Percentiles rank a stretch among this genome's conserved stretches.
Evolutionary conservation across 2,797 vertebrate species (phyloP).

Genomic region (Notolabrus celidotus): DNA sequence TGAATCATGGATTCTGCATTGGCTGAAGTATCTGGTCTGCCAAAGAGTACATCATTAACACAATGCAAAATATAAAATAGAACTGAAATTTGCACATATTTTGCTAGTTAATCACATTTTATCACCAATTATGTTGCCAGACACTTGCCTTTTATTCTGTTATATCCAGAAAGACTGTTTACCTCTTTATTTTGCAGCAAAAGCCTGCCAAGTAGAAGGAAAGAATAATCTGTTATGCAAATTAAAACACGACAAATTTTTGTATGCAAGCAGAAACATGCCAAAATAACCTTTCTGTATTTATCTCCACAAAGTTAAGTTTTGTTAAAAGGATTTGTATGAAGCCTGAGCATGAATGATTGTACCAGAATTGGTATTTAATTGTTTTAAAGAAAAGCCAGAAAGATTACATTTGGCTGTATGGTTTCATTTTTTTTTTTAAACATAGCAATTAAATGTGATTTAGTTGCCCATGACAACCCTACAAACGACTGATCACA

Average conservation of each 20-base stretch:
- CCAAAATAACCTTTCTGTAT: background rate
- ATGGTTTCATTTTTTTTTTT: background rate
- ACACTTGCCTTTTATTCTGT: background rate
- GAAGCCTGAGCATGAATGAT: too few species aligned
- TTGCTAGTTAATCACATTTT: background rate
- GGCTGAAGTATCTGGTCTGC: too few species aligned
- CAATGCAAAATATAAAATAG: background rate
- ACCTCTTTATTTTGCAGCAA: background rate
- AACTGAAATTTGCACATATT: too few species aligned
- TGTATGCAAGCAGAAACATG: background rate
- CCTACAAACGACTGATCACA: too few species aligned
- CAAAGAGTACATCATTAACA: background rate
- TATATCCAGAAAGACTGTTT: background rate
- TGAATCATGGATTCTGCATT: conserved; percentile 16
- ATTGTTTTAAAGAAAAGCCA: too few species aligned
- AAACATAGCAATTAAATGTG: too few species aligned
- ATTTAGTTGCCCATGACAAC: too few species aligned
- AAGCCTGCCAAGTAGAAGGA: background rate
- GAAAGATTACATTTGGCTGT: too few species aligned
- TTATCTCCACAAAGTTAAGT: background rate
- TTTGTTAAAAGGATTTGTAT: too few species aligned
- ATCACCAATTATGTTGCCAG: background rate
- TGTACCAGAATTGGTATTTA: too few species aligned
- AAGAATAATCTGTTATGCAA: background rate
- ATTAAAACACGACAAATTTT: background rate